Base-by-base conservation (phyloP, 2,113 vertebrate genomes). In the Pomatorhinus ruficollis region DNA sequence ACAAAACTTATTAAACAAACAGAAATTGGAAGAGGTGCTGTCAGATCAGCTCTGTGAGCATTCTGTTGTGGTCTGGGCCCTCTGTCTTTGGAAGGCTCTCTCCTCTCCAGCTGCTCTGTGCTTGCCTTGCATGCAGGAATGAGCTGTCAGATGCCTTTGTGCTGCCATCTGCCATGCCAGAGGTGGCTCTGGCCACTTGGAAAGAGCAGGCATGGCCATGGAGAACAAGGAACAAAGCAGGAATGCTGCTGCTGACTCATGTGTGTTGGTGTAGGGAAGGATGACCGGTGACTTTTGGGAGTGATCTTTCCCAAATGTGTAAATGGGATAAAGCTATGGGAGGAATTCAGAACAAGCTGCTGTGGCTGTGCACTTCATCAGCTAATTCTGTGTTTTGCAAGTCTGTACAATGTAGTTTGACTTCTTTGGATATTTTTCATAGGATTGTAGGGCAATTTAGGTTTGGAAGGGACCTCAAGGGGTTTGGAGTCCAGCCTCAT, bases 141-240 rank as follows among this genome's bases (percentile, higher is more conserved):
- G 60, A 45, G 60, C 71, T 90, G 54, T 80, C 54, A 44, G 64
- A 35, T 40, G 61, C 44, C 68, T 86, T 47, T 77, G 42, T 30
- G 76, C 71, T 96, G 85, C 92, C 87, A 83, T 90, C 89, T 93
- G 87, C 81, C 47, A 74, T n/a, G 39, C 87, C 70, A 31, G 44
- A 75, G 64, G 44, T 35, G 86, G 83, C 83, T 81, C 37, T 59
- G 44, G 42, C 60, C 6, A 3, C 68, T 86, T 10, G 0, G 60
- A 14, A 53, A 74, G 59, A 83, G 75, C 56, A 52, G 59, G 18
- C 28, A 44, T 19, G 70, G 59, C 88, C 20, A 0, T 18, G n/a
- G 76, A 60, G 76, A 19, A 1, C 12, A 2, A 39, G 42, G 72
- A 50, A 5, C 16, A 5, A 11, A 1, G 19, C 19, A 37, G 54